Conservation (phyloP, 1,140 invertebrate species). For the Lepidurus couesii region DNA sequence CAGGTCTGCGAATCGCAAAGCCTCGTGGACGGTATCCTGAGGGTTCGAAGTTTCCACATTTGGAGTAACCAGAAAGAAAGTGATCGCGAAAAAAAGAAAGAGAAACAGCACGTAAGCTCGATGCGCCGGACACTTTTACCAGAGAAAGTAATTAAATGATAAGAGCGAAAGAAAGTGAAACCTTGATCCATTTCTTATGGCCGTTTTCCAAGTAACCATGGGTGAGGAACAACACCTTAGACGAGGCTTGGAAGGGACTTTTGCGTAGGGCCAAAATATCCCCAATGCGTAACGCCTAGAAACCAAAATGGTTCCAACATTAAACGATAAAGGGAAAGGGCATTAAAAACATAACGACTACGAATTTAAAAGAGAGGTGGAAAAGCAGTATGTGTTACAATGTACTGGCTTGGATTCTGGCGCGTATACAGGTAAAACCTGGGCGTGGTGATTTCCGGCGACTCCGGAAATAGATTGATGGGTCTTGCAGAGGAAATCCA, state of each 20-base stretch:
- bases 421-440: slow-evolving; percentile 49
- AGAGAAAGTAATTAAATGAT: slow-evolving; percentile 28
- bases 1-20: slow-evolving; percentile 59
- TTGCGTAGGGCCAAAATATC: slow-evolving; percentile 24
- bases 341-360: slow-evolving; percentile 28
- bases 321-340: neutral
- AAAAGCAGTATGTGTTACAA: slow-evolving; percentile 37
- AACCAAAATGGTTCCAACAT: neutral
- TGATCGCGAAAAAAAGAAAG: neutral
- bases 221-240: slow-evolving; percentile 58
- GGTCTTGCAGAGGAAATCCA: slow-evolving; percentile 68
- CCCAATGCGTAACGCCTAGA: slow-evolving; percentile 25
- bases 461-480: slow-evolving; percentile 67
- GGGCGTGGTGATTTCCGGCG: slow-evolving; percentile 53
- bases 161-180: slow-evolving; percentile 42
- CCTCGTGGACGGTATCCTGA: slow-evolving; percentile 55
- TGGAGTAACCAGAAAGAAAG: neutral
- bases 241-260: slow-evolving; percentile 17
- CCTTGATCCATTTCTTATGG: slow-evolving; percentile 63
- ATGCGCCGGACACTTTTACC: neutral
- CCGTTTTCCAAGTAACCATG: slow-evolving; percentile 82
- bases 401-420: slow-evolving; percentile 50
- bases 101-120: neutral
- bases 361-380: neutral
- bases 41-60: neutral